A percentile compares a stretch with the other conserved stretches of the same genome.
Evolutionary conservation across 1,140 invertebrate species (phyloP).

Genomic region (Bombus impatiens): DNA sequence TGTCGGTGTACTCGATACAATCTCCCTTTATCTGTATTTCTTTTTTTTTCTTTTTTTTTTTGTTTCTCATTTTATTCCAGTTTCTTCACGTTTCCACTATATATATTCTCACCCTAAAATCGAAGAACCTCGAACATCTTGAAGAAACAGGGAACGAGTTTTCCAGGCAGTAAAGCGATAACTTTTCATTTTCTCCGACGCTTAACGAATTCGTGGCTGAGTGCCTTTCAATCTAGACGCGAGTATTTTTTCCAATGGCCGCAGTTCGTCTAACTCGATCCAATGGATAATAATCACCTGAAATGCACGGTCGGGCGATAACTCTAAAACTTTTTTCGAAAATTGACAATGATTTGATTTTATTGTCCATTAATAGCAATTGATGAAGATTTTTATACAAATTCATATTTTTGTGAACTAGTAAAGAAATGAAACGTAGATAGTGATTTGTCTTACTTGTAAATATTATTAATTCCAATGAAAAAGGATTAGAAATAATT

Average conservation of each 20-base stretch:
- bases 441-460: background rate
- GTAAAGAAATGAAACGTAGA: background rate
- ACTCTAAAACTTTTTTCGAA: background rate
- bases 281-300: background rate
- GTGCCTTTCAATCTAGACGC: slow-evolving; percentile 29
- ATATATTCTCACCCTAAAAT: background rate
- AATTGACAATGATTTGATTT: background rate
- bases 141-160: slow-evolving; percentile 58
- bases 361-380: background rate
- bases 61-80: background rate
- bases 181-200: slow-evolving; percentile 49
- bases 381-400: background rate
- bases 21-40: background rate
- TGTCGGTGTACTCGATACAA: background rate
- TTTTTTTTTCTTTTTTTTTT: background rate
- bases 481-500: too few species aligned
- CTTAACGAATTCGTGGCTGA: slow-evolving; percentile 54
- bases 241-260: slow-evolving; percentile 10
- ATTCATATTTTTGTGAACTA: background rate
- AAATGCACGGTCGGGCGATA: background rate
- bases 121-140: slow-evolving; percentile 35
- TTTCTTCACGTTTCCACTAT: background rate
- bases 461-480: too few species aligned
- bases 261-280: background rate
- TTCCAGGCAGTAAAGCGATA: slow-evolving; percentile 46